A percentile compares a stretch with the other conserved stretches of the same genome.
Conservation (phyloP, 2,113 vertebrate species). For the Ginglymostoma cirratum region DNA sequence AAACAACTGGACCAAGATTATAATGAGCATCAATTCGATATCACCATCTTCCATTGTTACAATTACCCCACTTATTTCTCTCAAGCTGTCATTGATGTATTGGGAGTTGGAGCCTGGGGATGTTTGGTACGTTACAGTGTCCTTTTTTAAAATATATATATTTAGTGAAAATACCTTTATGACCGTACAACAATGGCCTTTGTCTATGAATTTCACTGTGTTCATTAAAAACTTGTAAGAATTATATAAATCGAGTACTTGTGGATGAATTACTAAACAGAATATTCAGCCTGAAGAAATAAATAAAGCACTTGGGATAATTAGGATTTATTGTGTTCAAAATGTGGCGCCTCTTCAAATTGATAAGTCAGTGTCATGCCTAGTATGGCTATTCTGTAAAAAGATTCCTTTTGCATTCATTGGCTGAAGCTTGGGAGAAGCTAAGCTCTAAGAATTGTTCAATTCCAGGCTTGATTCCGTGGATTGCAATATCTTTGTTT, state of each 20-base stretch:
- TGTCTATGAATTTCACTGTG: background rate
- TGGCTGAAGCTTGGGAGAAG: background rate
- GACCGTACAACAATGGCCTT: slow-evolving; percentile 26
- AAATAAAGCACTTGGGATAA: background rate
- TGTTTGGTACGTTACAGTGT: slow-evolving; percentile 13
- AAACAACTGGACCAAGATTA: background rate
- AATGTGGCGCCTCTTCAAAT: no score
- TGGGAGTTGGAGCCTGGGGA: background rate
- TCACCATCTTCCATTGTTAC: background rate
- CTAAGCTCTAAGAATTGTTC: background rate
- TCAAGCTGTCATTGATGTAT: background rate
- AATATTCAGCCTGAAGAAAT: background rate
- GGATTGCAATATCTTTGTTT: background rate
- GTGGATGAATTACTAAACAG: slow-evolving; percentile 2
- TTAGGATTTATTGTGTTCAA: background rate
- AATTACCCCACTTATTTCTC: background rate
- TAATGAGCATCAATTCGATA: background rate
- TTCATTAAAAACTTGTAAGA: background rate
- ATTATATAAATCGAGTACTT: background rate
- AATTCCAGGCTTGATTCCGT: background rate
- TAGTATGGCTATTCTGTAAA: background rate
- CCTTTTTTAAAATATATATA: slow-evolving; percentile 12
- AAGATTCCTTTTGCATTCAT: no score
- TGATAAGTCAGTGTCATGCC: background rate
- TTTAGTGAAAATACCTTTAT: slow-evolving; percentile 22